Conservation (phyloP, 2,888 invertebrate species). For the Pyrrhia umbra region DNA sequence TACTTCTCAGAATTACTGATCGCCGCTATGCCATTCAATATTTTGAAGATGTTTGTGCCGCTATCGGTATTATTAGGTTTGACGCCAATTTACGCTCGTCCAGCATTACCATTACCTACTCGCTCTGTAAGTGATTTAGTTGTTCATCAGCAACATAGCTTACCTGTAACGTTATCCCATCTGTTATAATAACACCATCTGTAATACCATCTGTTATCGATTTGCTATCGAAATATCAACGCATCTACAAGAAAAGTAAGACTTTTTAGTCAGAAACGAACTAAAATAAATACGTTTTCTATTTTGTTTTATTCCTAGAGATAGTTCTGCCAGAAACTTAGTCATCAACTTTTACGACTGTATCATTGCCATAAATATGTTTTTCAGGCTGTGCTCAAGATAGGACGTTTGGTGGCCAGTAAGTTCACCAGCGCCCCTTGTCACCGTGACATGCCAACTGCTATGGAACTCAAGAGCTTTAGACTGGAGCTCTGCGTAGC, state of each 20-base stretch:
- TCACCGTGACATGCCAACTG: slow-evolving; percentile 74
- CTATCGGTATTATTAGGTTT: slow-evolving; percentile 76
- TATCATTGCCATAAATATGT: no score
- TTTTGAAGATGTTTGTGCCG: slow-evolving; percentile 81
- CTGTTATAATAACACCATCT: no score
- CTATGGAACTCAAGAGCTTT: slow-evolving; percentile 77
- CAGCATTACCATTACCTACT: slow-evolving; percentile 80
- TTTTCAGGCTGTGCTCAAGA: slow-evolving; percentile 76
- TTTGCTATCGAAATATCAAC: no score
- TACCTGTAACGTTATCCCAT: no score
- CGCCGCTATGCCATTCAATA: slow-evolving; percentile 72
- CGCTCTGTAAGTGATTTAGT: slow-evolving; percentile 75
- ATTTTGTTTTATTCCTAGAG: no score
- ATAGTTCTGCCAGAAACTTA: no score
- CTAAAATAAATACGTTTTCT: no score
- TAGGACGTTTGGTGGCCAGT: slow-evolving; percentile 73
- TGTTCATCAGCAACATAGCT: no score
- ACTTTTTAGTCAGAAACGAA: no score
- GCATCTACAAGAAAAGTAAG: no score
- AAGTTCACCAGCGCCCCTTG: slow-evolving; percentile 65
- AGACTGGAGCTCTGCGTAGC: slow-evolving; percentile 78
- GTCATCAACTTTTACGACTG: no score
- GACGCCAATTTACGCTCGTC: slow-evolving; percentile 80
- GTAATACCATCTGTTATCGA: no score
- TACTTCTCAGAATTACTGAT: slow-evolving; percentile 69